Percentiles rank a stretch among this genome's conserved stretches.
Conservation (phyloP, 2,797 vertebrate genomes). For the Heliangelus exortis region DNA sequence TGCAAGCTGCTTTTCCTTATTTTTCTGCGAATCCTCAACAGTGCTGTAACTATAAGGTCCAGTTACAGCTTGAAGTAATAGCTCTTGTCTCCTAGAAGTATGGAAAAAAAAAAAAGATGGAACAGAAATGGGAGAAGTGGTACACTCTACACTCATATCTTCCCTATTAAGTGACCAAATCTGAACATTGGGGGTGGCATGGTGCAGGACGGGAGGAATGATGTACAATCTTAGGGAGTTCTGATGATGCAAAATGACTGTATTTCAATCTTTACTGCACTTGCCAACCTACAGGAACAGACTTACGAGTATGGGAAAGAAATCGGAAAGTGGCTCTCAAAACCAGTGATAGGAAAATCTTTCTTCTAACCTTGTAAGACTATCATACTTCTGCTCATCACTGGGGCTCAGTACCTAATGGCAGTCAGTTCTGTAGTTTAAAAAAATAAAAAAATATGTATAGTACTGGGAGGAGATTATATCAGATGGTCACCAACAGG, state of each 20-base stretch:
- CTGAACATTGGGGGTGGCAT: neutral
- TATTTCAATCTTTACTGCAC: neutral
- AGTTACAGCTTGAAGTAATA: slow-evolving; percentile 33
- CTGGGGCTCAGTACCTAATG: neutral
- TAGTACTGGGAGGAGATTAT: neutral
- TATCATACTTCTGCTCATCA: neutral
- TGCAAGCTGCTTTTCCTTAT: neutral
- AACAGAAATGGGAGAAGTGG: slow-evolving; percentile 62
- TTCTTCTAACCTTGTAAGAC: neutral
- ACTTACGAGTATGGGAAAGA: neutral
- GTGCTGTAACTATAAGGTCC: neutral
- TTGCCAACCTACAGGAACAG: neutral
- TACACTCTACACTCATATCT: slow-evolving; percentile 21
- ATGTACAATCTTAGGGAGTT: neutral
- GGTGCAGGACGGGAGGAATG: neutral
- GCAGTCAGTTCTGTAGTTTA: neutral
- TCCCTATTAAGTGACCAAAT: neutral
- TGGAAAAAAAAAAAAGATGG: slow-evolving; percentile 26
- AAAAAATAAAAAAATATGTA: neutral
- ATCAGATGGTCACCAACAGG: neutral
- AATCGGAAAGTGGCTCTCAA: neutral
- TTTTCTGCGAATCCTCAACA: slow-evolving; percentile 8
- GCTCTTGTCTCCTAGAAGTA: slow-evolving; percentile 27
- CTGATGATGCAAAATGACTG: neutral
- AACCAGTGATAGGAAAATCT: neutral